Evolutionary conservation across 1,140 invertebrate species (phyloP), one percentile per base, ranked within the genome.

Genomic region (Drosophila sucinea): DNA sequence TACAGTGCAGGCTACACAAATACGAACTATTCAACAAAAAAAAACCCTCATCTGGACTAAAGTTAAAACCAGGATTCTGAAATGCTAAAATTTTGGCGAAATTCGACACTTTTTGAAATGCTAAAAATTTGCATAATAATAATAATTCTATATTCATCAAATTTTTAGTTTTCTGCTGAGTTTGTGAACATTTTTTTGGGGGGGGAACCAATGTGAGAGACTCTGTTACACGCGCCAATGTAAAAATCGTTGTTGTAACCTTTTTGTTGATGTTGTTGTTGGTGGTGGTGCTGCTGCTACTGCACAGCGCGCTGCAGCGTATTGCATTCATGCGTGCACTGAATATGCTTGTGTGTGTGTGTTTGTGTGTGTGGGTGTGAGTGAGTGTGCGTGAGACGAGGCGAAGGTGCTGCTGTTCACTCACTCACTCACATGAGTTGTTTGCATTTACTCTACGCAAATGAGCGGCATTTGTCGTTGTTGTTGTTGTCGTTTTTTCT

Each of bases 391-490:
- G 54, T 35, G 67, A 29, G 30, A 60, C 51, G 71, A 64, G 61
- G 71, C 67, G 61, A 66, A 60, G 70, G 27, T 58, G 72, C 17
- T 47, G 44, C 44, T 47, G 44, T 11, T 38, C 35, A 38, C 35
- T 47, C 44, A 25, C 44, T 44, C n/a, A 44, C 67, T 61, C 67
- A 66, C 75, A 82, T 71, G 83, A 79, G 72, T 77, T 86, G 76
- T 82, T 87, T 86, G 82, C 83, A 82, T 82, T 87, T 87, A 86
- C 83, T 87, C 83, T 86, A 86, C 83, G 83, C 83, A 86, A 86
- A 86, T 87, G 83, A 89, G 84, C 83, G 83, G 57, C 83, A 58
- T 76, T 87, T 32, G 69, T 32, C 56, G 70, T 85, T 81, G 70
- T 70, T 64, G 67, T 67, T 86, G 70, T 60, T 79, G 77, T 60